Conservation (phyloP, 2,888 invertebrate genomes). For the Nephrotoma appendiculata region DNA sequence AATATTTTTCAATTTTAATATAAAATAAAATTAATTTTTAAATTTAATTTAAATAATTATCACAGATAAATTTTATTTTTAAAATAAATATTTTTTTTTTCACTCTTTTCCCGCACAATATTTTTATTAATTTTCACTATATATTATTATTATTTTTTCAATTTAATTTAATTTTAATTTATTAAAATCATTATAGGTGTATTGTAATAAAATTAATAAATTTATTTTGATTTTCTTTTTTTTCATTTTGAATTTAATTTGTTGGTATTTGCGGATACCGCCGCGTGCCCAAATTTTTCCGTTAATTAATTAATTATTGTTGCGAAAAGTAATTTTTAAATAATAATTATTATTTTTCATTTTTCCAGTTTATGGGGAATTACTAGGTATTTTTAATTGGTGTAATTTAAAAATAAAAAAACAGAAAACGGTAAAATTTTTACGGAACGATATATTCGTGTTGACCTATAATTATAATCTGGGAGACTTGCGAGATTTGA, state of each 20-base stretch:
- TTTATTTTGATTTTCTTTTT: background rate
- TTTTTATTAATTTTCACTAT: background rate
- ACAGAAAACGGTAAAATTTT: background rate
- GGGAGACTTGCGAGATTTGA: background rate
- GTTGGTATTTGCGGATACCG: background rate
- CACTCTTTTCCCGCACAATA: background rate
- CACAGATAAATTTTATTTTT: background rate
- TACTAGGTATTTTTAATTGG: background rate
- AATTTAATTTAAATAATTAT: background rate
- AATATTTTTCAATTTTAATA: background rate
- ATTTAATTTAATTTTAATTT: background rate
- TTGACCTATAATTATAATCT: background rate
- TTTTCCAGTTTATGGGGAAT: too few species aligned
- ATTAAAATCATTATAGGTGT: background rate
- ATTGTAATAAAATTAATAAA: background rate
- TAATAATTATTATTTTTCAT: too few species aligned
- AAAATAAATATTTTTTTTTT: background rate
- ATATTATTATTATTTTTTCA: background rate
- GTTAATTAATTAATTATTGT: background rate
- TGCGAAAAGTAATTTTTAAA: too few species aligned
- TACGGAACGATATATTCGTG: background rate
- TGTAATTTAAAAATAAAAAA: background rate
- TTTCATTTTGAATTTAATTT: background rate
- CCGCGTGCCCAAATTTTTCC: background rate
- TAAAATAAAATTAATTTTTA: background rate